Base-by-base conservation (phyloP, 1,140 invertebrate species). In the Prorops nasuta region DNA sequence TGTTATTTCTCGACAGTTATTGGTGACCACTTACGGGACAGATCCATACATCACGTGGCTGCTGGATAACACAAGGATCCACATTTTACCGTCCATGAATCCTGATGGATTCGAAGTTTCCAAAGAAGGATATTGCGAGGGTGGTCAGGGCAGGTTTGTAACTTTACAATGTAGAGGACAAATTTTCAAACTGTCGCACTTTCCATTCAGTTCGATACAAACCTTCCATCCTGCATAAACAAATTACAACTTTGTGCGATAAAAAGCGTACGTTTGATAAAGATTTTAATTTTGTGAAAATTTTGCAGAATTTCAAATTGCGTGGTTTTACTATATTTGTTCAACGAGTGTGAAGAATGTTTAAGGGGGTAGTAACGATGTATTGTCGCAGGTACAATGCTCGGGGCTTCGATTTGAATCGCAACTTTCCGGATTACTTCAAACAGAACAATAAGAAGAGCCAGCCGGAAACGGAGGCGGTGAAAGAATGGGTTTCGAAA, bases 361-460 rank as follows among this genome's bases (percentile, higher is more conserved):
- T 28, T 28, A 28, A 6, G 24, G 10, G 24, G 4, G 4, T 10
- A 28, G 4, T 6, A 10, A 28, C 24, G 24, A 28, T 28, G 4
- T n/a, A 28, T 6, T 28, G 24, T 28, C 24, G 10, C 52, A 92
- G 90, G 57, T 90, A 91, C 66, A 96, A 96, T 69, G 86, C 91
- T 0, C 83, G 87, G 35, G 91, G 91, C 2, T 92, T 89, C 64
- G 92, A 96, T 67, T 74, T 96, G 45, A 96, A 96, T 76, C 83
- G 92, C 39, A 95, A 95, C 75, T 96, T 95, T 76, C 92, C 92
- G 0, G 92, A 96, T 76, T 93, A 91, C 70, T 94, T 94, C 76
- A 92, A 91, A 66, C 84, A 87, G 61, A 94, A 94, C 72, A 90
- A 89, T 52, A 90, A 89, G 60, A 82, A 86, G 17, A 83, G 87